Base-by-base conservation (phyloP, 2,113 vertebrate species). In the Nothoprocta perdicaria region DNA sequence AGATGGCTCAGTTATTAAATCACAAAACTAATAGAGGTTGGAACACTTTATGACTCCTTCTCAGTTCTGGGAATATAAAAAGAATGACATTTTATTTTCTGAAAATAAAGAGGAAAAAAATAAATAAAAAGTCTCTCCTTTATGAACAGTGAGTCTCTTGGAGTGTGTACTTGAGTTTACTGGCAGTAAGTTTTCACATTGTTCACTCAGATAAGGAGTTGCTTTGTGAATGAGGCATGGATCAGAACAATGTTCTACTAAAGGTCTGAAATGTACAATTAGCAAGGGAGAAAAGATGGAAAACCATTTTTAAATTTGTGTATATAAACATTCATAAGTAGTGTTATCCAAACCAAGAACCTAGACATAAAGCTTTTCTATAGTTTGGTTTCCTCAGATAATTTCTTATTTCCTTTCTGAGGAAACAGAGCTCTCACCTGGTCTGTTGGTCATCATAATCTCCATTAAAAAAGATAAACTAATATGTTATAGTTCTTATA, bases 11-110 rank as follows among this genome's bases (percentile, higher is more conserved):
- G 6, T 40, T 50, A 41, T 83, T 82, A 52, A 43, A 23, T 26
- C 12, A 73, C 9, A 69, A 50, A 87, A 55, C 1, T 13, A 35
- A 5, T 11, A n/a, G 2, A n/a, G 0, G 1, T 10, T 12, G 3
- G 13, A 60, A 40, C 2, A 10, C 1, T 89, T 35, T 69, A 31
- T 41, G 9, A 61, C n/a, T 3, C 2, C 2, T 63, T 76, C 18
- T 48, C 22, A 68, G 61, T 74, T 14, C 2, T 69, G 4, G 55
- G 19, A 66, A 45, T 68, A 53, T 17, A 67, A 3, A 24, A 69
- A 27, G 2, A 21, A 24, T 46, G 11, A 3, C 4, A 62, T 9
- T 9, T 6, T 68, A 5, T 60, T 53, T 79, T 63, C 8, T 26
- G 67, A 72, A 80, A 60, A 23, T 14, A 61, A 73, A 33, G 22